Evolutionary conservation across 2,797 vertebrate species (phyloP), one percentile per base, ranked within the genome.

Genomic region (Urosaurus nigricauda): DNA sequence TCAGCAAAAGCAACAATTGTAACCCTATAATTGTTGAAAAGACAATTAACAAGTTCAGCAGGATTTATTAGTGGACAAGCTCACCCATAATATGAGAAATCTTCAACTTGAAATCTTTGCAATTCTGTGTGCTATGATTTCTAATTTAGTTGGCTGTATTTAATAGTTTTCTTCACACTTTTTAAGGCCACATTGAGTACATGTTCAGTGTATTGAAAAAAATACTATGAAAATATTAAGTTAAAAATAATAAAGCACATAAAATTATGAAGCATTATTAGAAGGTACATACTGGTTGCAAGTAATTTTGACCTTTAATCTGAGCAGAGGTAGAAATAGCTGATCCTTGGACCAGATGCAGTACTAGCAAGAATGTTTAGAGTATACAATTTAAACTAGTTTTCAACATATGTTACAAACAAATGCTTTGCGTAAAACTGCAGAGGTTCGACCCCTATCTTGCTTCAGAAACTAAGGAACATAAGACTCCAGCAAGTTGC

Each of bases 321-420:
- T 77, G 29, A 68, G 29, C 17, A 68, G 35, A 89, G 53, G 53
- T 65, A 26, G n/a, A 70, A 60, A 81, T 2, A 77, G 43, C 70
- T 63, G 56, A 82, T 35, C 74, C 29, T 29, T 85, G 75, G 77
- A 53, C 53, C 77, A 89, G 58, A 32, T 86, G 77, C 63, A 89
- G 9, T 47, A 71, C 32, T n/a, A 58, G 37, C 35, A 86, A 89
- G 84, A 82, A 86, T 77, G 58, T 82, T 81, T 82, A 82, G 68
- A 63, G 17, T 74, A 19, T 65, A 65, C 43, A 86, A 7, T 92
- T 89, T 73, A 63, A 89, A 90, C 73, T 83, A 3, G 60, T 94
- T 94, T 90, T 87, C 87, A 40, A 77, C 86, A 79, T 81, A 83
- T 82, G 63, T 86, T 91, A 84, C 83, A 90, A 93, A 88, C 0